These are phyloP conservation scores for Trematocara nigrifrons DNA, from an alignment of 2,113 vertebrate species.

Conservation along the genomic window DNA sequence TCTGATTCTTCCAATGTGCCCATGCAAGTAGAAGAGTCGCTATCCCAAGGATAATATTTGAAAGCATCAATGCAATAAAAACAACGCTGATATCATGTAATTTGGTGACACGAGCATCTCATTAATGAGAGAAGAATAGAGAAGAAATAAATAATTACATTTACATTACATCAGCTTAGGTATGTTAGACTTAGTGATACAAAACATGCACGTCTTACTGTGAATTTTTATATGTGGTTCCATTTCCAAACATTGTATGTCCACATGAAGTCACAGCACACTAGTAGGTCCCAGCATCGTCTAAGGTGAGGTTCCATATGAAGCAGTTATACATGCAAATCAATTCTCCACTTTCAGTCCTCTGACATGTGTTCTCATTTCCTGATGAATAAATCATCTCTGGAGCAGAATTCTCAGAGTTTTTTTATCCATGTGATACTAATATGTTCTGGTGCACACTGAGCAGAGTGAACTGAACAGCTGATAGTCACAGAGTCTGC, in stretches of 20 bases:
- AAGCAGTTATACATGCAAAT: accelerated
- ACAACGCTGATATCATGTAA: not conserved
- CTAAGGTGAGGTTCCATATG: not conserved
- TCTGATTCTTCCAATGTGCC: accelerated
- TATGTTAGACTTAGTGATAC: not conserved
- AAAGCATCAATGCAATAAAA: not conserved
- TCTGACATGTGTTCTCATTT: not conserved
- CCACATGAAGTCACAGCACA: not conserved
- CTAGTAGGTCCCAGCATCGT: not conserved
- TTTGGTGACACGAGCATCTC: not conserved
- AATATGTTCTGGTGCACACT: conserved; percentile 3
- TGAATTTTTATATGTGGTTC: accelerated
- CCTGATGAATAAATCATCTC: not conserved
- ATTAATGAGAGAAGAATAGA: not conserved
- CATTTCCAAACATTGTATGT: accelerated
- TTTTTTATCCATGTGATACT: conserved; percentile 29
- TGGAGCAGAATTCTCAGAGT: not conserved
- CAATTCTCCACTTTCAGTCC: not conserved
- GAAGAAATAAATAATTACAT: too few relatives aligned
- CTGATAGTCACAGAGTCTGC: conserved; percentile 23
- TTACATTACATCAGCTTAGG: not conserved
- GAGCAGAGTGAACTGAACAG: conserved; percentile 2
- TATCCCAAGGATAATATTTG: not conserved
- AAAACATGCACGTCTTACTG: not conserved
- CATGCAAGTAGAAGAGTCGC: accelerated